Evolutionary conservation across 2,113 vertebrate genomes (phyloP).

Genomic region (Gnathonemus echidnorhynchus): DNA sequence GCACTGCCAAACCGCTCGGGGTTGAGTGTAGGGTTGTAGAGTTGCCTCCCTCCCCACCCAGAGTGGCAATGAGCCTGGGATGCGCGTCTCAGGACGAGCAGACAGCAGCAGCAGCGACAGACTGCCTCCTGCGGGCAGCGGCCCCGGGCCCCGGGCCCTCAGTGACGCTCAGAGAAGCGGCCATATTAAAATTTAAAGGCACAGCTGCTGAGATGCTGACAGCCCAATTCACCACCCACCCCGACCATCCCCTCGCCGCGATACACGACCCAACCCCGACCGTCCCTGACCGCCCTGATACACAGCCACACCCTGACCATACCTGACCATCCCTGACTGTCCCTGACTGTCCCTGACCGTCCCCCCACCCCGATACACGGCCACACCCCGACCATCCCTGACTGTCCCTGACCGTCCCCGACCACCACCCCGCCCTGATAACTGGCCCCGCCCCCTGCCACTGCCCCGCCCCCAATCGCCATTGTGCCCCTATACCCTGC

Average conservation of each 20-base stretch:
- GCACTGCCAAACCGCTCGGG: background rate
- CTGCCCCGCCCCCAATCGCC: background rate
- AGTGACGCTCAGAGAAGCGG: slow-evolving; percentile 45
- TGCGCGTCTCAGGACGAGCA: background rate
- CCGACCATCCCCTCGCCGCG: slow-evolving; percentile 12
- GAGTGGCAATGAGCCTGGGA: background rate
- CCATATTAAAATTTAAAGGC: slow-evolving; percentile 60
- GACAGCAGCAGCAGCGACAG: background rate
- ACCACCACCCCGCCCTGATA: background rate
- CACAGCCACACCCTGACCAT: background rate
- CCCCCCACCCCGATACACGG: background rate
- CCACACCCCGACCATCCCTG: slow-evolving; percentile 27
- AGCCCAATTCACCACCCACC: slow-evolving; percentile 46
- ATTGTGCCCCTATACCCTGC: slow-evolving; percentile 12
- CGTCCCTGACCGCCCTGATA: no score
- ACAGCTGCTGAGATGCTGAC: slow-evolving; percentile 62
- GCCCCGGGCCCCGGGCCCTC: slow-evolving; percentile 25
- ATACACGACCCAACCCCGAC: background rate
- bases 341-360: no score
- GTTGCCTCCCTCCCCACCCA: background rate
- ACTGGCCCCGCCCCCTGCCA: no score
- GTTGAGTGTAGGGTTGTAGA: background rate
- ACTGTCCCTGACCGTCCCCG: no score
- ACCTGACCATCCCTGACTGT: no score
- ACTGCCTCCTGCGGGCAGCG: background rate